Evolutionary conservation across 92 coral and sea anemone genomes (phyloP), one percentile per base, ranked within the genome.

Genomic region (Desmophyllum pertusum): DNA sequence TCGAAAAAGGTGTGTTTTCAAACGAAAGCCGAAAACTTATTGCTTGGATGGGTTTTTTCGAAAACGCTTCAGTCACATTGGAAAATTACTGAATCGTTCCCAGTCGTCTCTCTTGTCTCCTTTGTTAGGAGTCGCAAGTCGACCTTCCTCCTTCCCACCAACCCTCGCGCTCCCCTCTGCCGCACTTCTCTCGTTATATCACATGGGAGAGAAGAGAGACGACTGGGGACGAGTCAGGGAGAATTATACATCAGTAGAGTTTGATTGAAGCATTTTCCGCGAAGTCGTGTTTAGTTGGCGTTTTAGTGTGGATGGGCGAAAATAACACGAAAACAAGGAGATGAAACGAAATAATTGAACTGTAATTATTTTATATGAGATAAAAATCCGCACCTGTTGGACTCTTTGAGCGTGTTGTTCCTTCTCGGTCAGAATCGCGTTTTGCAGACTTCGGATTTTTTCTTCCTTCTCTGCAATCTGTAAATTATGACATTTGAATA

Each of bases 361-460:
- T 38, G 21, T 23, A 52, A 21, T 0, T n/a, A 19, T n/a, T n/a
- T n/a, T n/a, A n/a, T n/a, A n/a, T n/a, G n/a, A n/a, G n/a, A n/a
- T n/a, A 3, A 19, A 18, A 14, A 81, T 40, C 29, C 59, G 13
- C 55, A 96, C 99, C 97, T 97, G 99, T 86, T 97, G 98, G 23
- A 97, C 95, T 66, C 99, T 88, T 85, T 97, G 98, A 2, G 99
- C 99, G 64, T 97, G 99, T 70, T 97, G 98, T 77, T 97, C 99
- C 86, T 97, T 97, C 88, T 97, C 99, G 38, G 95, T 17, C 68
- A 97, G 84, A 40, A 97, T 80, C 64, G 95, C 98, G 52, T 77
- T 87, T 74, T 97, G 98, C 17, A 97, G 88, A 79, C 78, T 88
- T 40, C 95, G 91, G 35, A 94, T 88, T 72, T 85, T 88, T 70